Evolutionary conservation across 2,113 vertebrate species (phyloP), one percentile per base, ranked within the genome.

Genomic region (Falcunculus frontatus): DNA sequence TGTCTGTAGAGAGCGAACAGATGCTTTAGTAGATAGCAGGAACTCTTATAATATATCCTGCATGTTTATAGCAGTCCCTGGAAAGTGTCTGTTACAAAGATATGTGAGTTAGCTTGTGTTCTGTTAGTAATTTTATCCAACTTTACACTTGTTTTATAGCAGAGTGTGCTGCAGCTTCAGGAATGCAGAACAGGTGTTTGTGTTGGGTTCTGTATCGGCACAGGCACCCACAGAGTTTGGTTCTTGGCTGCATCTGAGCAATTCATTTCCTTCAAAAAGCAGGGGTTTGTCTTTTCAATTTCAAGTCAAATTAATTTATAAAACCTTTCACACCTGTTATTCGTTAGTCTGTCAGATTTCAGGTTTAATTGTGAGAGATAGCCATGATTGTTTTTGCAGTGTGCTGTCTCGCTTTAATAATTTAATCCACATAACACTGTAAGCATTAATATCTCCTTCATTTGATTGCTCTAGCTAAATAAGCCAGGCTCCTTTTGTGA

Each of bases 71-170:
- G 20, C 30, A 65, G 16, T 70, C 44, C 44, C 46, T 86, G 83
- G 46, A 23, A 92, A 70, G 55, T 14, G 46, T 37, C 41, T 86
- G 19, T 27, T 76, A 59, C 30, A 64, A 53, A 84, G 68, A 32
- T 30, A 17, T 0, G 27, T 18, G 47, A 78, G 21, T 33, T 50
- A 49, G 16, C 42, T 84, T 0, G 0, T 3, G 1, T 55, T 57
- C 50, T 33, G 18, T 27, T 80, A 16, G 8, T 41, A 32, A 35
- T 42, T 74, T 76, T 65, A 27, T n/a, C 26, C 11, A 53, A 7
- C 42, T 13, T 32, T 46, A 23, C 14, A 4, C 8, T 79, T 69
- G 19, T 46, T 72, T 53, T 29, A 25, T 49, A 44, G 39, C 46
- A 23, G 26, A n/a, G 19, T 23, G 23, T 16, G 16, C 62, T 64